These are phyloP conservation scores for Ariolimax columbianus DNA, from an alignment of 2,888 invertebrate species.

Conservation along the genomic window DNA sequence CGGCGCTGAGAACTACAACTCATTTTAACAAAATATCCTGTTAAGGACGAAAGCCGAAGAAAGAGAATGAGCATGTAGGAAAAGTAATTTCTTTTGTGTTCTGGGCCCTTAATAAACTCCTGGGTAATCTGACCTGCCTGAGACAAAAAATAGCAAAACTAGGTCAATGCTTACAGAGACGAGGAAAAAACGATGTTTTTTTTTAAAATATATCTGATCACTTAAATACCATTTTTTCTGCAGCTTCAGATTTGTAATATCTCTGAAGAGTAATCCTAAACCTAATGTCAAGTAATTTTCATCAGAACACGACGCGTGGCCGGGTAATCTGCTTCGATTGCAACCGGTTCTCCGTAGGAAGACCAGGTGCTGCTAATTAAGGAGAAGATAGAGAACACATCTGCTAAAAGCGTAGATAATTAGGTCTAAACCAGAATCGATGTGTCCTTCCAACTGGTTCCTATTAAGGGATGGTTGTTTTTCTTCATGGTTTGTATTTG, in stretches of 20 bases:
- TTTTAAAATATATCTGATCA: background rate
- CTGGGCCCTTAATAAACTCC: too few species aligned
- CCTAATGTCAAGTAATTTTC: background rate
- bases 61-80: too few species aligned
- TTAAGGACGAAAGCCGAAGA: too few species aligned
- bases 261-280: background rate
- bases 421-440: background rate
- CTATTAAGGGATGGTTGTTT: too few species aligned
- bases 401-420: background rate
- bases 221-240: background rate
- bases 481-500: too few species aligned
- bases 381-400: background rate
- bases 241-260: background rate
- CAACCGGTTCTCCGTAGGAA: background rate
- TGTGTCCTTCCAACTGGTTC: background rate
- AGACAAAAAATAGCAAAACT: too few species aligned
- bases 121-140: too few species aligned
- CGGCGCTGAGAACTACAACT: too few species aligned
- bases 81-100: too few species aligned
- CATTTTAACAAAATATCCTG: too few species aligned
- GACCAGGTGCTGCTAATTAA: background rate
- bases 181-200: too few species aligned
- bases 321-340: background rate
- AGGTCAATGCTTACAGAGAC: too few species aligned
- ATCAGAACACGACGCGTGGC: background rate